A percentile compares a stretch with the other conserved stretches of the same genome.
Conservation (phyloP, 1,140 invertebrate species). For the Dreissena rostriformis region DNA sequence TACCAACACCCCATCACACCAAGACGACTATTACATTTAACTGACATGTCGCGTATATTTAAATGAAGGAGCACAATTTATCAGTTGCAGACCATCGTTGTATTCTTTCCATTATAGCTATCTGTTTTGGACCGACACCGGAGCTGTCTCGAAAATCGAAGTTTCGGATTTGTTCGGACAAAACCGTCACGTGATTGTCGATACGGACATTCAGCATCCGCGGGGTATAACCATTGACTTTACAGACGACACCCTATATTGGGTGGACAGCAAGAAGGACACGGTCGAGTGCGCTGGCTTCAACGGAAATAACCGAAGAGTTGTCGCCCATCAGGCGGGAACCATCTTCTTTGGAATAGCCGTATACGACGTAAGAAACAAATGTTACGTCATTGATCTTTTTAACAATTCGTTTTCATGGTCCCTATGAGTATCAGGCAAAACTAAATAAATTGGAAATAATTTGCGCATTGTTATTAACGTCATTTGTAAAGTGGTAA, state of each 20-base stretch:
- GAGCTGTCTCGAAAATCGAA: conserved; percentile 94
- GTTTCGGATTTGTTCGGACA: conserved; percentile 93
- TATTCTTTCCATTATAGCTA: conserved; percentile 60
- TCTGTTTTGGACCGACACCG: conserved; percentile 89
- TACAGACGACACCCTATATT: conserved; percentile 95
- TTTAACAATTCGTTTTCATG: too few relatives aligned
- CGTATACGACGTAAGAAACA: conserved; percentile 65
- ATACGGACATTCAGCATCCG: conserved; percentile 93
- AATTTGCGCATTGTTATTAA: too few relatives aligned
- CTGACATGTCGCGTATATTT: too few relatives aligned
- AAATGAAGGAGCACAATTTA: too few relatives aligned
- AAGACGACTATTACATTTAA: too few relatives aligned
- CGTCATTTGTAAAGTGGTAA: too few relatives aligned
- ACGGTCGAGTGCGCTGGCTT: conserved; percentile 95
- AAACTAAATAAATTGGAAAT: too few relatives aligned
- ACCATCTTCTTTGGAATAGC: conserved; percentile 73
- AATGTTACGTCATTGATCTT: too few relatives aligned
- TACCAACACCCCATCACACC: too few relatives aligned
- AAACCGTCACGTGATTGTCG: conserved; percentile 87
- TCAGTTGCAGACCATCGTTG: not conserved
- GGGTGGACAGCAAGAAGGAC: conserved; percentile 96
- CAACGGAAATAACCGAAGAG: conserved; percentile 85
- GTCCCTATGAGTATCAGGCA: too few relatives aligned
- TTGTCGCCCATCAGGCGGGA: conserved; percentile 62
- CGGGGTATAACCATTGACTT: conserved; percentile 97